Base-by-base conservation (phyloP, 2,888 invertebrate genomes). In the Phania funesta region DNA sequence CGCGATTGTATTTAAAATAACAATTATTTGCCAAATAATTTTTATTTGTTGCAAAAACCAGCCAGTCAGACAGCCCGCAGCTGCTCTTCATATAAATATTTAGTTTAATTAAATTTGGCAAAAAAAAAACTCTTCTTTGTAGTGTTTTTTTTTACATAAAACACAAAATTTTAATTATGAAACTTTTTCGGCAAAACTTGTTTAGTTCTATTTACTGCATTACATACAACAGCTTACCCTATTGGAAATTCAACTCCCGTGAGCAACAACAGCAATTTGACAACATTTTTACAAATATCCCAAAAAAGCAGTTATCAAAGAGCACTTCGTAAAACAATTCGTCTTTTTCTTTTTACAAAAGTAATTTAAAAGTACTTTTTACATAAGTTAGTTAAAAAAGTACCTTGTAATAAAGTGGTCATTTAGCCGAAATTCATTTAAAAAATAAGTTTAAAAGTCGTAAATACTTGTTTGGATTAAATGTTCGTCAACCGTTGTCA, bases 1-100 rank as follows among this genome's bases (percentile, higher is more conserved):
- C 77, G 82, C 82, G 78, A 82, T 64, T 68, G 24, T 71, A 54
- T 41, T 74, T 71, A 48, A 58, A 46, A 67, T 52, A 18, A 41
- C 76, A 38, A 44, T 46, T 52, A 50, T 68, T 73, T 46, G 62
- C 62, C 62, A 20, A 35, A 70, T 46, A 65, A 78, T 56, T 71
- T 71, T 65, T 78, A 71, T 56, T 71, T 65, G 78, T 35, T 18
- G 20, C 54, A 26, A 60, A 60, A 50, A 26, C 22, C 54, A 77
- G n/a, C 3, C 46, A 62, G n/a, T 2, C 60, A 24, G 22, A 4
- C 8, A 44, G 32, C 6, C 35, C 24, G 46, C 56, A 67, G 75
- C 76, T 76, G 76, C 68, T 76, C 74, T 54, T 64, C 64, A 80
- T 54, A 68, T 29, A 52, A 60, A 67, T 44, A 26, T 46, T 62